Evolutionary conservation across 2,888 invertebrate species (phyloP).

Genomic region (Callyntrura sp.): DNA sequence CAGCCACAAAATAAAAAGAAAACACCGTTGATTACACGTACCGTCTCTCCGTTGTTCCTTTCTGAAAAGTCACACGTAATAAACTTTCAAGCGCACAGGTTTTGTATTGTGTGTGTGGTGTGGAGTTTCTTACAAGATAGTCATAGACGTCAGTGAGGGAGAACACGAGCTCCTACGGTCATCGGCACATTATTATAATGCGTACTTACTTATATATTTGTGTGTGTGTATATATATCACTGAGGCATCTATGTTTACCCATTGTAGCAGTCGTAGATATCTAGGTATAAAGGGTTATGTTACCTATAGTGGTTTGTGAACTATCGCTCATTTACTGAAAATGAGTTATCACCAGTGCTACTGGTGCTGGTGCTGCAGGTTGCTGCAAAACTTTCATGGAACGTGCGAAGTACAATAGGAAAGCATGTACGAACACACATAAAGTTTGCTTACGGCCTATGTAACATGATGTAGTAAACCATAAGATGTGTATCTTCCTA

Average conservation of each 20-base stretch:
- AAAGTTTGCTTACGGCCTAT: constrained; percentile 16
- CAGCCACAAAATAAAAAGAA: not conserved
- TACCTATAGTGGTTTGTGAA: not conserved
- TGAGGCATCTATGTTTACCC: no score
- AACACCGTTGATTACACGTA: constrained; percentile 40
- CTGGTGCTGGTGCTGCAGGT: not conserved
- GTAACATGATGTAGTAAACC: not conserved
- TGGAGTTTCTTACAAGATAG: constrained; percentile 3
- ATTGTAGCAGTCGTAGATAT: not conserved
- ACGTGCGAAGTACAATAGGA: constrained; percentile 57
- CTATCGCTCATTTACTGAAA: constrained; percentile 43
- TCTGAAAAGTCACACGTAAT: constrained; percentile 51
- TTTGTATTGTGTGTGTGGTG: no score
- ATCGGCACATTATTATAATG: constrained; percentile 2
- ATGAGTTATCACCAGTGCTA: constrained; percentile 40
- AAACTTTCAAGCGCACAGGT: constrained; percentile 18
- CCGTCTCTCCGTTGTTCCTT: not conserved
- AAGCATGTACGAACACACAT: constrained; percentile 21
- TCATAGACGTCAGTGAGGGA: not conserved
- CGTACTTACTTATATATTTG: not conserved
- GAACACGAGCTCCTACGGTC: not conserved
- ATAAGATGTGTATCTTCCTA: constrained; percentile 58
- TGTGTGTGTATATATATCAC: not conserved
- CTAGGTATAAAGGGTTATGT: not conserved
- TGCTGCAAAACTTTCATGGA: constrained; percentile 53